phyloP scores from a whole-genome alignment of 2,113 vertebrate genomes.

The Xenotilapia leptura region DNA sequence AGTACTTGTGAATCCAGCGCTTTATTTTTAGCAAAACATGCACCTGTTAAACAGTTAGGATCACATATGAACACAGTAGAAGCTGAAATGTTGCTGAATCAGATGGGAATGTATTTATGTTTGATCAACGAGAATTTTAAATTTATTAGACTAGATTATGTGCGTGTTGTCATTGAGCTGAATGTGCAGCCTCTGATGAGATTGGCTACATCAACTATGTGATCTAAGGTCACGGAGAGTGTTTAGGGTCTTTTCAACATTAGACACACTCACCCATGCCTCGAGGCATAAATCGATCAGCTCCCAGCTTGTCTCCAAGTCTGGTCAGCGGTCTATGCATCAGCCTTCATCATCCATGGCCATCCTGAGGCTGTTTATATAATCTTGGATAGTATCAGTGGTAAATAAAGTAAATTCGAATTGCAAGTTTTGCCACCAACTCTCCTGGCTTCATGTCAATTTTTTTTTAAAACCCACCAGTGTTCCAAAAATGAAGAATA shows the following conservation, averaged over 20 bases:
- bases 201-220: conserved; percentile 6
- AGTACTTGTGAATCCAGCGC: neutral
- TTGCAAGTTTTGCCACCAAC: neutral
- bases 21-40: neutral
- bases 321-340: neutral
- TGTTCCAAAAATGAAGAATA: neutral
- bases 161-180: neutral
- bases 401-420: neutral
- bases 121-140: conserved; percentile 1
- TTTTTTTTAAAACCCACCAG: neutral
- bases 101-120: neutral
- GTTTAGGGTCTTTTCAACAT: conserved; percentile 17
- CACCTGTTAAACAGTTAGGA: neutral
- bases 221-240: conserved; percentile 11
- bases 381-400: neutral
- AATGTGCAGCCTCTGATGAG: neutral
- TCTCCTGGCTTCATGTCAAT: neutral
- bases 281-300: neutral
- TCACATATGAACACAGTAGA: neutral
- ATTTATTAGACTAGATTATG: neutral
- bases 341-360: conserved; percentile 7
- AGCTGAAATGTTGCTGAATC: neutral
- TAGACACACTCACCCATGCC: neutral
- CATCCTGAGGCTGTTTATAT: neutral
- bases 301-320: neutral